These are phyloP conservation scores for Umimayanthus chanpuru DNA, from an alignment of 92 coral and sea anemone species.

Conservation along the genomic window DNA sequence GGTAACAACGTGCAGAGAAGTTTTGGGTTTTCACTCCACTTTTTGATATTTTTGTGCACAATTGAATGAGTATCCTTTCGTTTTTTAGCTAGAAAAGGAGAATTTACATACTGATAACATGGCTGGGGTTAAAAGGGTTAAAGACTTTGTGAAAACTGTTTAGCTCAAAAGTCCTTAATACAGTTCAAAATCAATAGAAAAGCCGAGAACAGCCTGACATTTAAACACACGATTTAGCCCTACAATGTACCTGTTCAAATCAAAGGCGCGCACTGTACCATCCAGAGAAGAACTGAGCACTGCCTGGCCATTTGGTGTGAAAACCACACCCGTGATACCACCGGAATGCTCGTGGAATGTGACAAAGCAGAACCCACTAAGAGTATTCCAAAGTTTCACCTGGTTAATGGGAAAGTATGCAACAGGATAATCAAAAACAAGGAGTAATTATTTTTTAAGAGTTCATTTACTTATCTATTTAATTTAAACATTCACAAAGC, in stretches of 20 bases:
- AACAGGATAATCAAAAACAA: neutral
- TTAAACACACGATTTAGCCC: neutral
- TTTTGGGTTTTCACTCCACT: too few species aligned
- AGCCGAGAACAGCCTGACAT: neutral
- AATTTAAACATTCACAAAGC: too few species aligned
- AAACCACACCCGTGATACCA: conserved; percentile 86
- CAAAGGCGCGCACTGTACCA: conserved; percentile 99
- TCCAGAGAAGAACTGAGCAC: conserved; percentile 91
- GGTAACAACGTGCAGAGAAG: too few species aligned
- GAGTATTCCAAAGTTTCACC: conserved; percentile 96
- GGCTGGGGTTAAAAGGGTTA: too few species aligned
- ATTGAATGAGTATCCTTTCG: too few species aligned
- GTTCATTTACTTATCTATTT: neutral
- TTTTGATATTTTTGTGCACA: too few species aligned
- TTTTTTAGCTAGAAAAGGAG: too few species aligned
- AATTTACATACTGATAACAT: too few species aligned
- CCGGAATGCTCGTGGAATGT: conserved; percentile 92
- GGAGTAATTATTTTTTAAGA: neutral
- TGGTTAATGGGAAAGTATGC: conserved; percentile 15
- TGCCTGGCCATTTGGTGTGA: conserved; percentile 88
- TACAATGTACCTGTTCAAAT: conserved; percentile 86
- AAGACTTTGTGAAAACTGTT: too few species aligned
- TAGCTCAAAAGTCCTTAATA: neutral
- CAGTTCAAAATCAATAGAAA: neutral
- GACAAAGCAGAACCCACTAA: conserved; percentile 95